Base-by-base conservation (phyloP, 64 coral and sea anemone species). In the Trachythela sp. region DNA sequence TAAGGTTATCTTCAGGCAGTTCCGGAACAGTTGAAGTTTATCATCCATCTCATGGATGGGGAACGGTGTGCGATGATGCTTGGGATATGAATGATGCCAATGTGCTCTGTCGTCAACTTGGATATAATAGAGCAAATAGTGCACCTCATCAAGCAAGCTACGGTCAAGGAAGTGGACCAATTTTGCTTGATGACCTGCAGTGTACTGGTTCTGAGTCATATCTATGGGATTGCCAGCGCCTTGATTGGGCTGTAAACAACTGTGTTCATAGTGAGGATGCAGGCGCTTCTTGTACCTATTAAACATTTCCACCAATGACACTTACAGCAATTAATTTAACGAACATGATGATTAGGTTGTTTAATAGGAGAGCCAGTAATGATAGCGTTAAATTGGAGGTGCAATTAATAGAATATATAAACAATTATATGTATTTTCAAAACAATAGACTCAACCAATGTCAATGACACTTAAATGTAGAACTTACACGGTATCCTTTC, bases 41-140 rank as follows among this genome's bases (percentile, higher is more conserved):
- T n/a, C 58, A 86, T 9, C 31, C 30, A 6, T 70, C 84, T 10
- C 32, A 11, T 68, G 59, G 59, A 22, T 92, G 90, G 90, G 90
- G 90, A 13, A 92, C 84, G 27, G 84, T 92, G 2, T 92, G 90
- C 38, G 85, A 87, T 83, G 85, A 92, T 83, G 0, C 8, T 18
- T 92, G 90, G 90, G 90, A 87, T 36, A 87, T 87, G 9, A 54
- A 87, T 15, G 85, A 92, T 80, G 90, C 90, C 22, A 49, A 92
- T 17, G 90, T 92, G 2, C 84, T 87, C 4, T 92, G 90, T 27
- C 85, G 64, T 87, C 56, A 92, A 32, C 84, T 92, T 30, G 90
- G 90, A 22, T 92, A 75, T 60, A 48, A 36, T 13, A 83, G 70
- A 2, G 90, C 90, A 11, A 77, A 15, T 45, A 37, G 43, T 13